Evolutionary conservation across 2,888 invertebrate species (phyloP).

Genomic region (Troglohyphantes excavatus): DNA sequence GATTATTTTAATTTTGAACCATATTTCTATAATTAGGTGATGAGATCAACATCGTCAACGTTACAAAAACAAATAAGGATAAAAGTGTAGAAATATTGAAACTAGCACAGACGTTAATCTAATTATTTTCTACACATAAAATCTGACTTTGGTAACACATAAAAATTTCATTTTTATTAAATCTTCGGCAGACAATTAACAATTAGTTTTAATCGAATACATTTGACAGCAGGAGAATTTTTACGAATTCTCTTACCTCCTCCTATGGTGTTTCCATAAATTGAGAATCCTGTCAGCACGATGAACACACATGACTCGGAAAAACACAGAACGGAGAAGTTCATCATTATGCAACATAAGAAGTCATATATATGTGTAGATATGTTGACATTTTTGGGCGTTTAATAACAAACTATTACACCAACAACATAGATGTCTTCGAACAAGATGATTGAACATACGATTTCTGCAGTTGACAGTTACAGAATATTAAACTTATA

Average conservation of each 20-base stretch:
- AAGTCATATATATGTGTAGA: constrained; percentile 5
- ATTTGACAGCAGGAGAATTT: constrained; percentile 20
- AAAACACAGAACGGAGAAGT: neutral
- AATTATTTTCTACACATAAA: too few species aligned
- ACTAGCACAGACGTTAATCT: too few species aligned
- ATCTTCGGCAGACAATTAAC: too few species aligned
- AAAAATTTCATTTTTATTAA: too few species aligned
- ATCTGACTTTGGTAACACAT: too few species aligned
- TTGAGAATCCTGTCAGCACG: constrained; percentile 19
- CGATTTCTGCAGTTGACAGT: constrained; percentile 49
- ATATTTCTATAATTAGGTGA: too few species aligned
- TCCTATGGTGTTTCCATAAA: constrained; percentile 66
- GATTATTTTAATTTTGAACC: too few species aligned
- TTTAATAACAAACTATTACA: constrained; percentile 38
- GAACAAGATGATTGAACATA: constrained; percentile 49
- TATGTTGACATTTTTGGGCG: constrained; percentile 19
- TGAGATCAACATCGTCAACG: too few species aligned
- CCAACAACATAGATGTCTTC: constrained; percentile 48
- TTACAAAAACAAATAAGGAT: too few species aligned
- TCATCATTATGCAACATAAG: constrained; percentile 19
- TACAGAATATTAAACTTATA: constrained; percentile 6
- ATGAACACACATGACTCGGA: constrained; percentile 24
- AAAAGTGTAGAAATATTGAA: too few species aligned
- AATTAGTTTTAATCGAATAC: too few species aligned
- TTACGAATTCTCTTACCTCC: constrained; percentile 48